Evolutionary conservation across 2,113 vertebrate species (phyloP), one percentile per base, ranked within the genome.

Genomic region (Seriola rivoliana): DNA sequence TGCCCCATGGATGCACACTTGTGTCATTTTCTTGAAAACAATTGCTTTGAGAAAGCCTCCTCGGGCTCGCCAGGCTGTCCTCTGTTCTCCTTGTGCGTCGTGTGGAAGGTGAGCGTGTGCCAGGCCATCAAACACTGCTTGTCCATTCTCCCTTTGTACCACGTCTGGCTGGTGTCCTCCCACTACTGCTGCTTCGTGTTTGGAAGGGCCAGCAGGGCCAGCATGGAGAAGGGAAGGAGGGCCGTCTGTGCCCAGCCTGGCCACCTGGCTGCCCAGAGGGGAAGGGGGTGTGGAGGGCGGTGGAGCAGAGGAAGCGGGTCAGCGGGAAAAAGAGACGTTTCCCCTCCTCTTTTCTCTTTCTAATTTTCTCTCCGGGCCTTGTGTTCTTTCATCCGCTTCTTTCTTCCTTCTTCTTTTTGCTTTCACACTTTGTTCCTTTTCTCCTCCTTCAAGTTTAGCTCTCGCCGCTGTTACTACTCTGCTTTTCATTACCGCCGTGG

Each of bases 241-340:
- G 89, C 92, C 90, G 93, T 93, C 93, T 94, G 91, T 90, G 86
- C 85, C 88, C 91, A 79, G 86, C 90, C 89, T 42, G 79, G 88
- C 92, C 93, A 93, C 93, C 93, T 94, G 93, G 88, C 91, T 81
- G 86, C 92, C 90, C 92, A 89, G 91, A 92, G 91, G 92, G 93
- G 90, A 87, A 89, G 90, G 90, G 88, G 90, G 90, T 70, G 81
- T 87, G 80, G 91, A 88, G 89, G 90, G 86, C 23, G 67, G 32
- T 40, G 73, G 88, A 70, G 87, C 72, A 32, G 85, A 87, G 86
- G 91, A 92, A 92, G 83, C 83, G 68, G 90, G 91, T 91, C 89
- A 91, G 89, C 42, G 21, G 69, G 75, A 73, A 89, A 92, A 23
- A 76, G 74, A 85, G 65, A 89, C 54, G 29, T 88, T 84, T 87